Evolutionary conservation across 2,113 vertebrate species (phyloP).

Genomic region (Myrmecophaga tridactyla): DNA sequence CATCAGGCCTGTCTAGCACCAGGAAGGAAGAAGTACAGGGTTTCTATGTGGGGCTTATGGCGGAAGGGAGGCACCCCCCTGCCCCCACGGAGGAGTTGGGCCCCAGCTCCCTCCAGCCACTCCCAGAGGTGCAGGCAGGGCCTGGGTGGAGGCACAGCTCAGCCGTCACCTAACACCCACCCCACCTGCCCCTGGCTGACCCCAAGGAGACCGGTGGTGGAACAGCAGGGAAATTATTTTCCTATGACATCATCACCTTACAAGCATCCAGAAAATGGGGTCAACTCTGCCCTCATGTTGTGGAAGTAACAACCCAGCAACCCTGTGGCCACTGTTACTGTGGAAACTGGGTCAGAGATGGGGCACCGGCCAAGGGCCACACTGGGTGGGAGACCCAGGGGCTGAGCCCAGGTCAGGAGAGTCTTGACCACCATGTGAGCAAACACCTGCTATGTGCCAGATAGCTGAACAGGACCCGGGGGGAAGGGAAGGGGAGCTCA

Average conservation of each 20-base stretch:
- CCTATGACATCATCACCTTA: background rate
- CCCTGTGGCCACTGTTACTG: background rate
- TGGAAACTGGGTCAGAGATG: background rate
- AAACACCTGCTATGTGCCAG: background rate
- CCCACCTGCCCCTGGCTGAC: background rate
- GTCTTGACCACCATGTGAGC: accelerated
- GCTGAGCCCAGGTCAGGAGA: background rate
- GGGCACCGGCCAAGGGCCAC: no score
- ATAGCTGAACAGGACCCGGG: background rate
- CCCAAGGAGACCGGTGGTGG: background rate
- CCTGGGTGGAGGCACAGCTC: background rate
- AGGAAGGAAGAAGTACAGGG: background rate
- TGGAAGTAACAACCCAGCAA: background rate
- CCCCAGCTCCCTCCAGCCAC: background rate
- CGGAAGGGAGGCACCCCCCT: background rate
- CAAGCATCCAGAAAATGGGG: background rate
- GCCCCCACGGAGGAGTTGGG: background rate
- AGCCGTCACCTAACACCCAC: background rate
- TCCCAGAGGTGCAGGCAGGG: background rate
- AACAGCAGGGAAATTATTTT: background rate
- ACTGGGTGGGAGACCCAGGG: accelerated
- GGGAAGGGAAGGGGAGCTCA: background rate
- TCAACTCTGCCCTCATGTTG: background rate
- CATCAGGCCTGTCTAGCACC: no score
- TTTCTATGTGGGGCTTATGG: background rate